These are phyloP conservation scores for Phocoena sinus DNA, from an alignment of 2,113 vertebrate species.

Conservation along the genomic window DNA sequence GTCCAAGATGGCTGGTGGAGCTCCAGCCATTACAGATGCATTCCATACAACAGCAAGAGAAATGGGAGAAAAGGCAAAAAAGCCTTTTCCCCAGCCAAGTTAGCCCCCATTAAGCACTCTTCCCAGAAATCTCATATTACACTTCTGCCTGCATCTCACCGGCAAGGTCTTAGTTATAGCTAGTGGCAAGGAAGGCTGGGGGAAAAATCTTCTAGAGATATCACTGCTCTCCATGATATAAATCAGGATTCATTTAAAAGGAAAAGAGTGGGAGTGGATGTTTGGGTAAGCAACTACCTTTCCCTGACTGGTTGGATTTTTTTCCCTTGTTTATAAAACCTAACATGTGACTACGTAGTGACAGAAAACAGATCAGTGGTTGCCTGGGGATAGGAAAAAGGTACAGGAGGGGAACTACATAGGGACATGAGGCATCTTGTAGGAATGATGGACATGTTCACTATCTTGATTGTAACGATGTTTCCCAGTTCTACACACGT, in stretches of 20 bases:
- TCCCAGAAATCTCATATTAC: neutral
- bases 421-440: rapidly evolving
- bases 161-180: neutral
- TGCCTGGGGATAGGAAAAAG: neutral
- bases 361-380: neutral
- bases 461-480: neutral
- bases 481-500: neutral
- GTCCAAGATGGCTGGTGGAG: neutral
- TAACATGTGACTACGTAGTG: neutral
- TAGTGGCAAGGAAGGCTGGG: neutral
- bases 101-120: neutral
- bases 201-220: neutral
- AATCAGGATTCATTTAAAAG: neutral
- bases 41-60: neutral
- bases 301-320: neutral
- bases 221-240: neutral
- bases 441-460: neutral
- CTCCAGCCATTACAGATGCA: neutral
- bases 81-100: neutral
- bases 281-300: neutral
- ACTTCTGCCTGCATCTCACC: neutral
- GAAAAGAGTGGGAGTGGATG: neutral
- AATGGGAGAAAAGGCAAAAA: neutral
- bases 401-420: neutral
- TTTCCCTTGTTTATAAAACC: neutral